phyloP scores from a whole-genome alignment of 2,113 vertebrate genomes.

The Plotosus lineatus region DNA sequence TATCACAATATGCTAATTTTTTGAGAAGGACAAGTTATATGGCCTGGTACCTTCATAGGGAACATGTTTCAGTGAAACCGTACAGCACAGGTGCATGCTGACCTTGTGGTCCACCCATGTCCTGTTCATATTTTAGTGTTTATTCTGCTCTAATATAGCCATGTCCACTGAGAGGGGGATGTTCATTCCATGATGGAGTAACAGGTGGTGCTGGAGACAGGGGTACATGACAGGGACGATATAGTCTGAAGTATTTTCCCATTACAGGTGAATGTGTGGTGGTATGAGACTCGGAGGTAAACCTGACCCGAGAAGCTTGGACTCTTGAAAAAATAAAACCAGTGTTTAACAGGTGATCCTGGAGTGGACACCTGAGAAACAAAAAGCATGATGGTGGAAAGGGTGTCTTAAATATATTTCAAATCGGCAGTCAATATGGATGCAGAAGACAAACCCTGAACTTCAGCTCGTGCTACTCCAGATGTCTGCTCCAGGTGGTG shows the following conservation, averaged over 20 bases:
- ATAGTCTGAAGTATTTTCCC: not conserved
- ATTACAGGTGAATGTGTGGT: not conserved
- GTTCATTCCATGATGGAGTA: not conserved
- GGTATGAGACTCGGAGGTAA: not conserved
- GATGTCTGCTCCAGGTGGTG: constrained; percentile 47
- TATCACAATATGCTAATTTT: no score
- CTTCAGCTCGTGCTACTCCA: constrained; percentile 32
- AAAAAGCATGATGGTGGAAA: not conserved
- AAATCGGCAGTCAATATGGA: not conserved
- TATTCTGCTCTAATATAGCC: not conserved
- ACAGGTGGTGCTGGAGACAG: not conserved
- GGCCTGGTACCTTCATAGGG: no score
- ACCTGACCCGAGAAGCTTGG: not conserved
- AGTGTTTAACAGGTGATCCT: not conserved
- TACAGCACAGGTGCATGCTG: no score
- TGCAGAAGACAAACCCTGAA: not conserved
- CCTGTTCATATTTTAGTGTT: not conserved
- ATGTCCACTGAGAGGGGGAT: not conserved
- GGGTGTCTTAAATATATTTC: not conserved
- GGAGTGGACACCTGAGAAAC: not conserved
- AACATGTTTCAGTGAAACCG: no score
- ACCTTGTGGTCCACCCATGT: not conserved
- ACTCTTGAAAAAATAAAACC: not conserved
- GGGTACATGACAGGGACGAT: not conserved
- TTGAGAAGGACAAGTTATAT: no score